Conservation (phyloP, 2,113 vertebrate genomes). For the Pseudolaguvia tuberculata region DNA sequence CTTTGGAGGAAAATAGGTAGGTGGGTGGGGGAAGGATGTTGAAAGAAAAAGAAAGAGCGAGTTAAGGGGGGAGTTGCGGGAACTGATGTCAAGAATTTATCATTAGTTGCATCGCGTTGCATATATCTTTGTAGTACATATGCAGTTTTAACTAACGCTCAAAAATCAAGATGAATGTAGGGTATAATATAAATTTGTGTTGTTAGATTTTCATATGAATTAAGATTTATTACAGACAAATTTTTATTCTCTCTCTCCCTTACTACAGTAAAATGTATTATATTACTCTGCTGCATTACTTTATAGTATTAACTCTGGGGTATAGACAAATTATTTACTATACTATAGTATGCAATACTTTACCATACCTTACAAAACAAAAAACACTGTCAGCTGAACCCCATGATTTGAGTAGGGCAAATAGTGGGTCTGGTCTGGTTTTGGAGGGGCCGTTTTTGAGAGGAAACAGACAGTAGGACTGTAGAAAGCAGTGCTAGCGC, state of each 20-base stretch:
- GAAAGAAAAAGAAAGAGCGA: slow-evolving; percentile 11
- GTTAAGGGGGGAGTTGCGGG: slow-evolving; percentile 6
- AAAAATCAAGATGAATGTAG: not conserved
- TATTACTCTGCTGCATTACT: too few species aligned
- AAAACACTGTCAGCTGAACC: too few species aligned
- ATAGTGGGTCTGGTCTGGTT: too few species aligned
- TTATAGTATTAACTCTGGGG: too few species aligned
- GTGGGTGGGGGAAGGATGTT: not conserved
- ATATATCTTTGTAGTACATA: not conserved
- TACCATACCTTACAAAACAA: too few species aligned
- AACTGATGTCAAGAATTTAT: slow-evolving; percentile 22
- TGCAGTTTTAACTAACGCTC: not conserved
- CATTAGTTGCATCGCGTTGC: not conserved
- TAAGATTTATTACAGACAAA: not conserved
- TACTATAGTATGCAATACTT: too few species aligned
- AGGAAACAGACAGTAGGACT: too few species aligned
- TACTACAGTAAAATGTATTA: too few species aligned
- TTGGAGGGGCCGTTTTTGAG: too few species aligned
- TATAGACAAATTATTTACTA: too few species aligned
- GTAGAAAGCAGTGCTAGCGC: too few species aligned
- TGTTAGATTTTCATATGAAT: not conserved
- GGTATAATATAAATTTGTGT: not conserved
- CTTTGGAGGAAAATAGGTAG: slow-evolving; percentile 26
- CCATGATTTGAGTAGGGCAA: too few species aligned
- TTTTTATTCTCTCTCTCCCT: not conserved